Percentiles rank a stretch among this genome's conserved stretches.
phyloP scores from a whole-genome alignment of 2,113 vertebrate genomes.

The Morone saxatilis region DNA sequence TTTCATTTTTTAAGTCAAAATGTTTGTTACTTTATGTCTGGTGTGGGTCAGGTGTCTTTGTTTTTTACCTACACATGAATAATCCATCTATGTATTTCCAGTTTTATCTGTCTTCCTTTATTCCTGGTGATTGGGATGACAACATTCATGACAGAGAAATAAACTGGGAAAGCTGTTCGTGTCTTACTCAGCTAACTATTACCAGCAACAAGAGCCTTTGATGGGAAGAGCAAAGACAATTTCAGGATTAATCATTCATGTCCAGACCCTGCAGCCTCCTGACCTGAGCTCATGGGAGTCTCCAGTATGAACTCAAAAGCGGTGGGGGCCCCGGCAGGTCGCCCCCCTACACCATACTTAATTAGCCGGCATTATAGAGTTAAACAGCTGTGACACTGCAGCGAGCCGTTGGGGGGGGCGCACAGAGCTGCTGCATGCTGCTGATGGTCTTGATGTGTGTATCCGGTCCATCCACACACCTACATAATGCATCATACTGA shows the following conservation, averaged over 20 bases:
- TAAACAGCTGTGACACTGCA: slow-evolving; percentile 75
- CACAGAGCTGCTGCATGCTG: slow-evolving; percentile 31
- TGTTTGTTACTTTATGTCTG: no score
- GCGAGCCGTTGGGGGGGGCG: slow-evolving; percentile 47
- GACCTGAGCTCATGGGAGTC: slow-evolving; percentile 62
- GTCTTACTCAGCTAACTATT: slow-evolving; percentile 26
- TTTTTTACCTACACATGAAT: slow-evolving; percentile 27
- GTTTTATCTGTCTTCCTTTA: slow-evolving; percentile 13
- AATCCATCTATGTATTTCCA: background rate
- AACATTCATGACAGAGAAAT: slow-evolving; percentile 1
- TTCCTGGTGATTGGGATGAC: slow-evolving; percentile 22
- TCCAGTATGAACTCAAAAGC: slow-evolving; percentile 48
- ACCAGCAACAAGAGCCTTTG: slow-evolving; percentile 29
- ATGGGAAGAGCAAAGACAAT: slow-evolving; percentile 58
- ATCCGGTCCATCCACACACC: slow-evolving; percentile 21
- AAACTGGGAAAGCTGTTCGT: slow-evolving; percentile 40
- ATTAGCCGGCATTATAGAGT: slow-evolving; percentile 70
- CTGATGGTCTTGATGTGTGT: slow-evolving; percentile 54
- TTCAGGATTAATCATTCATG: slow-evolving; percentile 70
- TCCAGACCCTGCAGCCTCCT: slow-evolving; percentile 40
- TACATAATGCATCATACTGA: slow-evolving; percentile 47
- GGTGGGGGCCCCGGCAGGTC: slow-evolving; percentile 59
- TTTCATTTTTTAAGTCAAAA: background rate
- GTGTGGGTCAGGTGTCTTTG: no score
- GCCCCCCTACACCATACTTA: slow-evolving; percentile 50